phyloP scores from a whole-genome alignment of 2,888 invertebrate species.

The Acleris literana region DNA sequence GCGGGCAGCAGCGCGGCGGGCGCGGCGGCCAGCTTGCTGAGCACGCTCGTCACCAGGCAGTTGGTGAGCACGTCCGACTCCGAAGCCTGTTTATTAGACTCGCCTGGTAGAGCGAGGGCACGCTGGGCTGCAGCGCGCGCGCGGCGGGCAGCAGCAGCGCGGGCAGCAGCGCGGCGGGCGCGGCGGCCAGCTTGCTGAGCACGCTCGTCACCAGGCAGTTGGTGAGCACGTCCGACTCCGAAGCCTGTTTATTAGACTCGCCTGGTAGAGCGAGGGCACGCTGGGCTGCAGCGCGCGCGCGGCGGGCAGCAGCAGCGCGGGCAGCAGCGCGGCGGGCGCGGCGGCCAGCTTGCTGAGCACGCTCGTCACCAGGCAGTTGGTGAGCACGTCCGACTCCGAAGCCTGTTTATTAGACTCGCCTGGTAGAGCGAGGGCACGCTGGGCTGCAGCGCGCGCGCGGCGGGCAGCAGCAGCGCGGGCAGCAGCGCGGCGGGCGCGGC shows the following conservation, averaged over 20 bases:
- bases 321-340: slow-evolving; percentile 94
- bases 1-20: slow-evolving; percentile 95
- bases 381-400: slow-evolving; percentile 91
- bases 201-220: slow-evolving; percentile 95
- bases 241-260: too few relatives aligned
- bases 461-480: slow-evolving; percentile 93
- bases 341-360: slow-evolving; percentile 93
- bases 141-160: slow-evolving; percentile 93
- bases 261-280: slow-evolving; percentile 94
- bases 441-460: slow-evolving; percentile 91
- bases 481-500: slow-evolving; percentile 95
- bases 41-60: slow-evolving; percentile 93
- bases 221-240: slow-evolving; percentile 91
- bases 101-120: slow-evolving; percentile 95
- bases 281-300: slow-evolving; percentile 92
- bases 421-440: slow-evolving; percentile 95
- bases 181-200: slow-evolving; percentile 92
- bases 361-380: slow-evolving; percentile 94
- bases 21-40: slow-evolving; percentile 93
- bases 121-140: slow-evolving; percentile 93
- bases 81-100: too few relatives aligned
- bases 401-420: too few relatives aligned
- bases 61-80: slow-evolving; percentile 93
- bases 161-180: slow-evolving; percentile 94
- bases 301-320: slow-evolving; percentile 94